Base-by-base conservation (phyloP, 2,797 vertebrate genomes). In the Tachyglossus aculeatus region DNA sequence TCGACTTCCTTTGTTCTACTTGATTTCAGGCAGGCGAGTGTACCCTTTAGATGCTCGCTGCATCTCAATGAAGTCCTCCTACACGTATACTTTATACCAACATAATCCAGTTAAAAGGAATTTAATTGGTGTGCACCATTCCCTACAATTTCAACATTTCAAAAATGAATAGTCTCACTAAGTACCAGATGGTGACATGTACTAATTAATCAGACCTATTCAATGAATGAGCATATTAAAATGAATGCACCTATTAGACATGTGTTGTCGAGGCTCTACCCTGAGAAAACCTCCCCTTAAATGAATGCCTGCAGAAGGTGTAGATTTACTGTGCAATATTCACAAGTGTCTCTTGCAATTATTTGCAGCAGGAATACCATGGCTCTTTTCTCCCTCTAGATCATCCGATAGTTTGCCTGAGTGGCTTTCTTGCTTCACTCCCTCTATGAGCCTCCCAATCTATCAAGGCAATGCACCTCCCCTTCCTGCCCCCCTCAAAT, bases 131-230 rank as follows among this genome's bases (percentile, higher is more conserved):
- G 85, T 85, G 88, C 87, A 87, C 84, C 85, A 89, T 92, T 92
- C 90, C 85, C 85, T 91, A 83, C 88, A 91, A 92, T 92, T 91
- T 91, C 89, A 91, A 90, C 86, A 89, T 90, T 92, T 91, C 81
- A 86, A 90, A 92, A 92, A 91, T 91, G 88, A 91, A 91, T 85
- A 91, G 85, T 89, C 86, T 90, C 59, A 52, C 77, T 91, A 91
- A 91, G 85, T 87, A 89, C 84, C 90, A 93, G 90, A 93, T 91
- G 90, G 90, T 90, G 86, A 91, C 88, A 91, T 1, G 64, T 84
- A 86, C 88, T 92, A 92, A 92, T 92, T 91, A 93, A 92, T 90
- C 88, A 91, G 86, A 80, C 78, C 88, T 83, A 80, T 86, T 91
- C 90, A 82, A 71, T 90, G 89, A 91, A 91, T 27, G 83, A 84